Conservation (phyloP, 2,113 vertebrate genomes). For the Theristicus caerulescens region DNA sequence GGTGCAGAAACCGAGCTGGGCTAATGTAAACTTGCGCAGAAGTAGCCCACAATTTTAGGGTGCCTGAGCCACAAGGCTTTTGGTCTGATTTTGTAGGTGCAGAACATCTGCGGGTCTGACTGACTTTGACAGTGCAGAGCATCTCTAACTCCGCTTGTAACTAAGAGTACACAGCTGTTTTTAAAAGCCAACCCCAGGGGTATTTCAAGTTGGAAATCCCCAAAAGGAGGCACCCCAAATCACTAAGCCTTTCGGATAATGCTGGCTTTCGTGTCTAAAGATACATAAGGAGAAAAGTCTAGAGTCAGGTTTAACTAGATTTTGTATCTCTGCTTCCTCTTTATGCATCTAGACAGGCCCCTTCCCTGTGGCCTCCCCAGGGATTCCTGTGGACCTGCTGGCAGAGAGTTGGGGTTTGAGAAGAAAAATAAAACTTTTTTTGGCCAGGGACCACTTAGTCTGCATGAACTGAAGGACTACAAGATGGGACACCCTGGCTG, state of each 20-base stretch:
- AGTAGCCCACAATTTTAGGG: neutral
- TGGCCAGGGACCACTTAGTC: neutral
- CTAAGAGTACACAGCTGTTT: neutral
- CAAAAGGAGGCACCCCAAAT: neutral
- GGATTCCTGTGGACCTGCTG: neutral
- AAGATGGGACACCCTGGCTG: neutral
- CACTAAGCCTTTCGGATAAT: neutral
- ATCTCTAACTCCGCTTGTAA: neutral
- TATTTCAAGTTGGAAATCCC: neutral
- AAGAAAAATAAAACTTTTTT: neutral
- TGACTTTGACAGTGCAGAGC: rapidly evolving
- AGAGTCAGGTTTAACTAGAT: neutral
- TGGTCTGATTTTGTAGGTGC: neutral
- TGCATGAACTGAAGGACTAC: neutral
- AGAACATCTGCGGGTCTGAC: neutral
- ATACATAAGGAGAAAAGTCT: neutral
- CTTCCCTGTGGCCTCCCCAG: neutral
- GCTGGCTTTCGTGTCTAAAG: neutral
- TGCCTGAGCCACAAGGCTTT: neutral
- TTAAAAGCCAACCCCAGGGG: neutral
- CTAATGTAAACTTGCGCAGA: neutral
- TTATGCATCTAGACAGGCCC: neutral
- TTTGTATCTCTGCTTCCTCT: neutral
- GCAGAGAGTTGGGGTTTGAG: neutral
- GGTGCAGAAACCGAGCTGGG: neutral